These are phyloP conservation scores for Calycopis cecrops DNA, from an alignment of 1,140 invertebrate genomes.

Conservation along the genomic window DNA sequence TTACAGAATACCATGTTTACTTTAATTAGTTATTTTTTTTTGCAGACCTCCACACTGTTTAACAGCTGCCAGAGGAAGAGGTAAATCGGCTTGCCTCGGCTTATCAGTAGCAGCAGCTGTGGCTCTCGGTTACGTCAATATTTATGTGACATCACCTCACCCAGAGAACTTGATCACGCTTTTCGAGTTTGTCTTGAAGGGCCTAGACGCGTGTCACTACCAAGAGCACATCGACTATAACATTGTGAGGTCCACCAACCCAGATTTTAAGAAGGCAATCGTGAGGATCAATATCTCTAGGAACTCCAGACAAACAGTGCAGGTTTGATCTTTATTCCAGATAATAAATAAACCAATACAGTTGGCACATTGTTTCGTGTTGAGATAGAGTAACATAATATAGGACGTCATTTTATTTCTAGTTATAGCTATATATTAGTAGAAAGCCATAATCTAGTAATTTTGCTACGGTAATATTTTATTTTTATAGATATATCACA, in stretches of 20 bases:
- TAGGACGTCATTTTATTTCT: no score
- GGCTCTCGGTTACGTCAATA: slow-evolving; percentile 95
- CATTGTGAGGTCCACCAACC: slow-evolving; percentile 96
- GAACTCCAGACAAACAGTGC: slow-evolving; percentile 97
- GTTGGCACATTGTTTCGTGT: no score
- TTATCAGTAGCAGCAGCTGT: slow-evolving; percentile 91
- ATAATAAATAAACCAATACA: no score
- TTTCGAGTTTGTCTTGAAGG: slow-evolving; percentile 98
- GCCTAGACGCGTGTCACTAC: slow-evolving; percentile 96
- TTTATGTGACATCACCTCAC: slow-evolving; percentile 98
- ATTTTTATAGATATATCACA: no score
- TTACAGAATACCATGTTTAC: no score
- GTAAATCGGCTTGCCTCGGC: slow-evolving; percentile 98
- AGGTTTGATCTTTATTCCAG: no score
- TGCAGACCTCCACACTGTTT: slow-evolving; percentile 91
- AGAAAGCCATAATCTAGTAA: no score
- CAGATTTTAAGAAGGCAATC: slow-evolving; percentile 97
- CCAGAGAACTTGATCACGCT: slow-evolving; percentile 99
- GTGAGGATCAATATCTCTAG: slow-evolving; percentile 93
- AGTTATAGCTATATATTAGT: no score
- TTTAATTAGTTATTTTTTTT: no score
- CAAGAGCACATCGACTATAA: slow-evolving; percentile 98
- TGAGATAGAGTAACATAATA: no score
- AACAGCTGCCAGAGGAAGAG: slow-evolving; percentile 96
- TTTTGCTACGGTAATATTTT: no score